A percentile compares a stretch with the other conserved stretches of the same genome.
Conservation (phyloP, 2,888 invertebrate genomes). For the Drosophila tanythrix region DNA sequence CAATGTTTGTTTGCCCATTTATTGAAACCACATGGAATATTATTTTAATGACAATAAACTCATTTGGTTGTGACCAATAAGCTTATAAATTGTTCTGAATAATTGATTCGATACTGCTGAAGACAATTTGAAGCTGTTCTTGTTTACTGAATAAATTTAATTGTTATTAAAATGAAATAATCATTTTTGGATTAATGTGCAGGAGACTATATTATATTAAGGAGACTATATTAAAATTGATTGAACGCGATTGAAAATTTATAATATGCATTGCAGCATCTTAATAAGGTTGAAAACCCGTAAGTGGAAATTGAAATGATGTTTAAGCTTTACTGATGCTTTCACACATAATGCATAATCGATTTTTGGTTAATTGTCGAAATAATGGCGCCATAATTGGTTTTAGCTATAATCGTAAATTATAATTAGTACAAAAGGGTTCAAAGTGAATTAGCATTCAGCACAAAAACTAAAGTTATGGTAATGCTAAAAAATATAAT, state of each 20-base stretch:
- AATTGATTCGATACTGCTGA: slow-evolving; percentile 2
- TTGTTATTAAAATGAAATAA: not conserved
- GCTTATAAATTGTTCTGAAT: slow-evolving; percentile 13
- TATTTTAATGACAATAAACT: slow-evolving; percentile 35
- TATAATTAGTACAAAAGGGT: not conserved
- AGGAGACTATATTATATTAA: not conserved
- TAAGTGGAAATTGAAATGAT: not conserved
- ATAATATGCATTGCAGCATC: not conserved
- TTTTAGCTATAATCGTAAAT: not conserved
- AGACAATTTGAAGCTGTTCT: not conserved
- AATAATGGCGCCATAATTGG: not conserved
- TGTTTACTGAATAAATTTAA: not conserved
- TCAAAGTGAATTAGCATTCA: not conserved
- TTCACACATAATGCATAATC: not conserved
- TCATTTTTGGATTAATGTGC: not conserved
- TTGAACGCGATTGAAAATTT: not conserved
- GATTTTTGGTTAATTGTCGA: not conserved
- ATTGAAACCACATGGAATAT: slow-evolving; percentile 7
- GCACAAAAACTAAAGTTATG: not conserved
- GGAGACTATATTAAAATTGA: not conserved
- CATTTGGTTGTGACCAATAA: slow-evolving; percentile 29
- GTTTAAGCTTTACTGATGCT: not conserved
- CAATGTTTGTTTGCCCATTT: not conserved
- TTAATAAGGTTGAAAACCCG: not conserved
- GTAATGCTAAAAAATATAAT: not conserved